phyloP scores from a whole-genome alignment of 2,888 invertebrate genomes.

The Conchocele bisecta region DNA sequence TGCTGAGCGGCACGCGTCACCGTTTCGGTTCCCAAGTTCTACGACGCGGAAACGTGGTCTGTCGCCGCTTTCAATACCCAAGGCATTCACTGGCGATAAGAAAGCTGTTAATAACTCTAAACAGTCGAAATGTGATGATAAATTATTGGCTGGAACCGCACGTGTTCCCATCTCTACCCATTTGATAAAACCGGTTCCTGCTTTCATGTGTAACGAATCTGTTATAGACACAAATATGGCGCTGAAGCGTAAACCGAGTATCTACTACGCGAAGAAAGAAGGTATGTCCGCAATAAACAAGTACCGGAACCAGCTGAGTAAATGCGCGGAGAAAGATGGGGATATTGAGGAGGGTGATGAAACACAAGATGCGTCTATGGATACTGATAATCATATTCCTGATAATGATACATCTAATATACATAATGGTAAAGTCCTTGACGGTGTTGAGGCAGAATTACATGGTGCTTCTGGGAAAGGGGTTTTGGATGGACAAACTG shows the following conservation, averaged over 20 bases:
- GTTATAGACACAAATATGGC: constrained; percentile 8
- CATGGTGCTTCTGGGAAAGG: background rate
- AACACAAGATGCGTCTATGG: constrained; percentile 18
- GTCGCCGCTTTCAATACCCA: constrained; percentile 76
- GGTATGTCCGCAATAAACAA: background rate
- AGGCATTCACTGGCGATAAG: constrained; percentile 69
- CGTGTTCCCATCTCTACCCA: constrained; percentile 72
- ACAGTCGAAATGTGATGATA: constrained; percentile 43
- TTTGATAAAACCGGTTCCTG: constrained; percentile 61
- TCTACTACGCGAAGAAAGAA: constrained; percentile 60
- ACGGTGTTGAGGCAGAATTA: constrained; percentile 24
- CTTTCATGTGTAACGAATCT: constrained; percentile 8
- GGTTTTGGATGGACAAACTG: constrained; percentile 37
- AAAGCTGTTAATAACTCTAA: constrained; percentile 42
- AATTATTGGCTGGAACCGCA: constrained; percentile 55
- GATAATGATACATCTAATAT: constrained; percentile 5
- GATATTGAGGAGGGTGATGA: constrained; percentile 20
- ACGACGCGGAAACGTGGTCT: constrained; percentile 65
- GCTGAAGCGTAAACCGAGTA: constrained; percentile 65
- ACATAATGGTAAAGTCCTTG: constrained; percentile 3
- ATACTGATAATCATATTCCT: constrained; percentile 5
- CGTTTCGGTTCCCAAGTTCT: constrained; percentile 72
- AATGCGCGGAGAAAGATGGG: background rate
- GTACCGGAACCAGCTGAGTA: background rate
- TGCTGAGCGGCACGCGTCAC: constrained; percentile 61